These are phyloP conservation scores for Paraplagusia blochii DNA, from an alignment of 2,113 vertebrate genomes.

Conservation along the genomic window DNA sequence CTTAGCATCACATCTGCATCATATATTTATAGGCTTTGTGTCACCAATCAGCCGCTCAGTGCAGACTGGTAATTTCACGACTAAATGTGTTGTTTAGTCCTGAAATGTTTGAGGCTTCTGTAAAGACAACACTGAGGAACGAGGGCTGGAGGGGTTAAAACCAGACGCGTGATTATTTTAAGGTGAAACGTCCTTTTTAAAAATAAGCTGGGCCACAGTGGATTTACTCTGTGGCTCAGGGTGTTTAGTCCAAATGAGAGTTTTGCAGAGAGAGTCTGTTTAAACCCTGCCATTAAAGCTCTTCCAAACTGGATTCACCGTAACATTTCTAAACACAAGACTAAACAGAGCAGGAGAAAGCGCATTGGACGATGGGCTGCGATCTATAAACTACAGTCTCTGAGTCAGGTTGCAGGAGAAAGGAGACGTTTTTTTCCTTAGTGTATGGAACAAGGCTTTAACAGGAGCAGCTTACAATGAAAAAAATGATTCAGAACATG, in stretches of 20 bases:
- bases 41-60: constrained; percentile 34
- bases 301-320: constrained; percentile 19
- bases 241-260: constrained; percentile 51
- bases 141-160: constrained; percentile 16
- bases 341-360: constrained; percentile 35
- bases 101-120: constrained; percentile 18
- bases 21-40: constrained; percentile 1
- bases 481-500: constrained; percentile 47
- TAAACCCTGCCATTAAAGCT: constrained; percentile 35
- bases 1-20: too few species aligned
- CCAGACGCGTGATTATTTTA: constrained; percentile 25
- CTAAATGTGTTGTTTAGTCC: constrained; percentile 8
- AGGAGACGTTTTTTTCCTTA: constrained; percentile 7
- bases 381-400: constrained; percentile 31
- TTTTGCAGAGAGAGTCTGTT: constrained; percentile 49
- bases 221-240: constrained; percentile 48
- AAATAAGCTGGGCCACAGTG: constrained; percentile 30
- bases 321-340: constrained; percentile 60
- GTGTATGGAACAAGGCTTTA: constrained; percentile 33
- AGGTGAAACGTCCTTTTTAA: constrained; percentile 15
- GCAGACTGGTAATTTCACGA: constrained; percentile 16
- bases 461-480: constrained; percentile 53
- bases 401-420: constrained; percentile 48
- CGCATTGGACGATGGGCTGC: constrained; percentile 9
- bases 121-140: constrained; percentile 30